phyloP scores from a whole-genome alignment of 2,888 invertebrate genomes.

The Xestia ashworthii region DNA sequence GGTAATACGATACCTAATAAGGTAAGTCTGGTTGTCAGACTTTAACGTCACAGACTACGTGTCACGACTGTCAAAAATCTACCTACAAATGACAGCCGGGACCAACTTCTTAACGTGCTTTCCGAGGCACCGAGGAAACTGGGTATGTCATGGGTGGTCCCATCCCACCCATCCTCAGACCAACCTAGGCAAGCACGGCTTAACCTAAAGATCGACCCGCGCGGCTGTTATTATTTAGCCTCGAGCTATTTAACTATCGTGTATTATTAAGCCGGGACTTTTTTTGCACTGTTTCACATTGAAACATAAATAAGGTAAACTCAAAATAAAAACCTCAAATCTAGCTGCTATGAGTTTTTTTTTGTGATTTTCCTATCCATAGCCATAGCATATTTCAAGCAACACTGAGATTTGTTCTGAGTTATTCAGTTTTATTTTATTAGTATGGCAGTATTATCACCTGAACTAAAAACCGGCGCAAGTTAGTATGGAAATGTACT shows the following conservation, averaged over 20 bases:
- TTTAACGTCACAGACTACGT: no score
- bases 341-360: background rate
- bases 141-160: no score
- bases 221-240: no score
- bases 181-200: no score
- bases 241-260: background rate
- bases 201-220: no score
- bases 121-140: no score
- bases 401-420: background rate
- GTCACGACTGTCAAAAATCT: no score
- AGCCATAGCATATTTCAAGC: background rate
- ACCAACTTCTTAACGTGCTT: no score
- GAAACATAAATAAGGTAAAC: background rate
- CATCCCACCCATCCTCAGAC: no score
- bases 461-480: slow-evolving; percentile 12
- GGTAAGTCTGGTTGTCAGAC: no score
- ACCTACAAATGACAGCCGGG: no score
- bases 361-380: background rate
- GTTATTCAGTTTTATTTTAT: background rate
- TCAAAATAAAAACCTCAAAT: background rate
- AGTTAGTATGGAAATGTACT: background rate
- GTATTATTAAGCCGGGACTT: background rate
- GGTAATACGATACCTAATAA: no score
- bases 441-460: background rate
- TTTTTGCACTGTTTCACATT: background rate